Evolutionary conservation across 2,113 vertebrate species (phyloP), one percentile per base, ranked within the genome.

Genomic region (Pongo pygmaeus): DNA sequence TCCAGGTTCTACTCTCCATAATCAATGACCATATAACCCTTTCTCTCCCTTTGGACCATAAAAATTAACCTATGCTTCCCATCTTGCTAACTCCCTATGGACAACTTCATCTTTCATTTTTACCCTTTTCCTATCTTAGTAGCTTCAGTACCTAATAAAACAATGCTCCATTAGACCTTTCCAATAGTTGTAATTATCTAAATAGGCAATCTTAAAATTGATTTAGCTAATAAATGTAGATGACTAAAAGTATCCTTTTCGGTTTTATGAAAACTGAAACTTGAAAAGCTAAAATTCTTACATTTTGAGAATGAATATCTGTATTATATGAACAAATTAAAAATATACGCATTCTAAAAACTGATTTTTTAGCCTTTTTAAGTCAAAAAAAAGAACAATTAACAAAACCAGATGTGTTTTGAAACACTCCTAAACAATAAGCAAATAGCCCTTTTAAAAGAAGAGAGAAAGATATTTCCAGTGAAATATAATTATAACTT

Each of bases 121-220:
- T 55, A 87, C 2, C 25, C 2, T 40, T 92, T 64, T 75, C 38
- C 48, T 72, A 79, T 50, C 32, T 67, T 57, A n/a, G 46, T 75
- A 67, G 83, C 74, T 87, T 81, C n/a, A 92, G n/a, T 89, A 80
- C 55, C 57, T 55, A 88, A 83, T 83, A 75, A 92, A 50, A 80
- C 13, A 59, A 13, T 23, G 5, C 12, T 88, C n/a, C 23, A 80
- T 87, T 95, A 67, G 81, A 43, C 13, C 2, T 75, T 67, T 75
- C 46, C 12, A 88, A n/a, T 52, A 46, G 32, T 74, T 55, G 8
- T 12, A 64, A 83, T 86, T 87, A 55, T 75, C 55, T 67, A 46
- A 86, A 30, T 9, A 95, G 20, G 8, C 61, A 83, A 83, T 92
- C 43, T 92, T 69, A 88, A 83, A 67, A 81, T 75, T 88, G 16